Base-by-base conservation (phyloP, 2,888 invertebrate genomes). In the Agriotes lineatus region DNA sequence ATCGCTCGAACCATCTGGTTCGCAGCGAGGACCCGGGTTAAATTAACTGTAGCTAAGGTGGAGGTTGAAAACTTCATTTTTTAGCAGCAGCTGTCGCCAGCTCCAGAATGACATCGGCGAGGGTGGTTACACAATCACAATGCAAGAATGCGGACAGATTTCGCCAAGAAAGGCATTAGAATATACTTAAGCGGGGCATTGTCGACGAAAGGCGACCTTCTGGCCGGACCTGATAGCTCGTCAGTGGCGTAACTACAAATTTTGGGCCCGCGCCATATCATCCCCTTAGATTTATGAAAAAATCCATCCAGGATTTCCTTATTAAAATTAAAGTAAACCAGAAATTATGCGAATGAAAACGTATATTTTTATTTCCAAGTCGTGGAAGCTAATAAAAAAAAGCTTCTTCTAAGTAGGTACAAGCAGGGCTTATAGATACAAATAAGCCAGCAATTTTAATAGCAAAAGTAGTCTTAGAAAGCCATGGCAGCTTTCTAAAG, bases 101-200 rank as follows among this genome's bases (percentile, higher is more conserved):
- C 64, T 75, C 66, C 71, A 75, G 79, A 80, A 78, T 81, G 82
- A 83, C 83, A 82, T 80, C 80, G 77, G 82, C 79, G 84, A 82
- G 84, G 84, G 84, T 84, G 84, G 84, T 82, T 83, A 82, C 82
- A 83, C 84, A 83, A 82, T 81, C 82, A 84, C 84, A 84, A 84
- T 83, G 77, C 75, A 73, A 76, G 80, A 80, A 81, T 79, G 71
- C 77, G 77, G 75, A 78, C 78, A 78, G 80, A 81, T 82, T 82
- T 81, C 79, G 79, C 78, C 75, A 76, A 80, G 79, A 80, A 80
- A 79, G 74, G 81, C 78, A 82, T 81, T 81, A 81, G 82, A 82
- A 82, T 82, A 80, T 81, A 77, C 81, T 81, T 82, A 81, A 81
- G 78, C 71, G 73, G 70, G 66, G 76, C 74, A 77, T 79, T 80